These are phyloP conservation scores for Cynocephalus volans DNA, from an alignment of 2,113 vertebrate species.

Conservation along the genomic window DNA sequence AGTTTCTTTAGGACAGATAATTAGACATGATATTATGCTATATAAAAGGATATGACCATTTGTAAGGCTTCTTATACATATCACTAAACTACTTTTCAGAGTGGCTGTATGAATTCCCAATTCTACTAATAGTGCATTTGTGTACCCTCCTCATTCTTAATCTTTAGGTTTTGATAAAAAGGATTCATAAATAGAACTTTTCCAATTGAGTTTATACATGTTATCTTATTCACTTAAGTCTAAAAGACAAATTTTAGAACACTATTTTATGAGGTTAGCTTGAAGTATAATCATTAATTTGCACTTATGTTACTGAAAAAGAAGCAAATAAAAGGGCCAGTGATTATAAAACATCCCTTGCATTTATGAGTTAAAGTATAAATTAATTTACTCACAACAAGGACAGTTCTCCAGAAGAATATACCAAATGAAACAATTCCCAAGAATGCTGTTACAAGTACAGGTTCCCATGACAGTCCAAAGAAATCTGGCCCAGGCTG, in stretches of 20 bases:
- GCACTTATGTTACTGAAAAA: background rate
- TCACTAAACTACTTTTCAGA: constrained; percentile 24
- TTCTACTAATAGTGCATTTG: background rate
- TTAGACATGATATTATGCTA: background rate
- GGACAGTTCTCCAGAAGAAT: constrained; percentile 95
- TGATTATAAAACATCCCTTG: background rate
- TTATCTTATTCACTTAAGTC: background rate
- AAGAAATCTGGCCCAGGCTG: constrained; percentile 94
- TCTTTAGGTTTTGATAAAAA: background rate
- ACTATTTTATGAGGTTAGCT: no score
- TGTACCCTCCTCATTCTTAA: background rate
- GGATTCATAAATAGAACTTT: constrained; percentile 9
- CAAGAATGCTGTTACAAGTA: constrained; percentile 91
- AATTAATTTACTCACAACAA: constrained; percentile 92
- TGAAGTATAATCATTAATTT: background rate
- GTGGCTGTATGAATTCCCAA: background rate
- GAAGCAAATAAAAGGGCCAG: background rate
- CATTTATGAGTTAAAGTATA: background rate
- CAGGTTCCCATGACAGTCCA: constrained; percentile 95
- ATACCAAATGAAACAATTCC: constrained; percentile 92
- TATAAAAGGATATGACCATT: background rate
- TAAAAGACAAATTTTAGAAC: no score
- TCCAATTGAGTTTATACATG: background rate
- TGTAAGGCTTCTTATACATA: constrained; percentile 36
- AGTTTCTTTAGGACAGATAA: constrained; percentile 29